Evolutionary conservation across 2,888 invertebrate genomes (phyloP).

Genomic region (Panopea generosa): DNA sequence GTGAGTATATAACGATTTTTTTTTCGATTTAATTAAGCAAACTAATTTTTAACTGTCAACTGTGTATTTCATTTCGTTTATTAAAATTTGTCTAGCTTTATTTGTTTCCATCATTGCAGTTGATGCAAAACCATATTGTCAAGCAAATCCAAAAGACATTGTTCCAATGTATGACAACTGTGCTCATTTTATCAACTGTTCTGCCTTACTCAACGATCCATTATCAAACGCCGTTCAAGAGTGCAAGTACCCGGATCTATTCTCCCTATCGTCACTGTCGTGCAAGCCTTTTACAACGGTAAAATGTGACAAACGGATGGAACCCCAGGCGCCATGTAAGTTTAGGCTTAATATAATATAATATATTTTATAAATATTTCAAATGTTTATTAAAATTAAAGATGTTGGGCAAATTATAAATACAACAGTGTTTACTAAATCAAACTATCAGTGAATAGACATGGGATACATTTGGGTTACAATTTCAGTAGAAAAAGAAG

Average conservation of each 20-base stretch:
- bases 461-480: too few relatives aligned
- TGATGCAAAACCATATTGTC: constrained; percentile 45
- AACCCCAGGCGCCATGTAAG: constrained; percentile 66
- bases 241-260: constrained; percentile 71
- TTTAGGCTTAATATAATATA: constrained; percentile 6
- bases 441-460: too few relatives aligned
- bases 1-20: too few relatives aligned
- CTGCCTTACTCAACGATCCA: constrained; percentile 9
- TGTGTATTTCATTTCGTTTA: too few relatives aligned
- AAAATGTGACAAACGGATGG: constrained; percentile 50
- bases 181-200: constrained; percentile 56
- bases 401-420: too few relatives aligned
- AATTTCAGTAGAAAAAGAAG: too few relatives aligned
- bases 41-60: too few relatives aligned
- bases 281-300: constrained; percentile 63
- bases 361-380: too few relatives aligned
- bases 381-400: too few relatives aligned
- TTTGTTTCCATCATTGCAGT: constrained; percentile 21
- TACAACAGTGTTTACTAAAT: too few relatives aligned
- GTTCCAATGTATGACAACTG: constrained; percentile 51
- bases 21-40: too few relatives aligned
- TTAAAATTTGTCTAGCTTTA: too few relatives aligned
- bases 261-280: constrained; percentile 44
- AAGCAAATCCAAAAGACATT: constrained; percentile 42
- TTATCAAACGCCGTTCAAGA: constrained; percentile 45